Base-by-base conservation (phyloP, 2,797 vertebrate species). In the Chelmon rostratus region DNA sequence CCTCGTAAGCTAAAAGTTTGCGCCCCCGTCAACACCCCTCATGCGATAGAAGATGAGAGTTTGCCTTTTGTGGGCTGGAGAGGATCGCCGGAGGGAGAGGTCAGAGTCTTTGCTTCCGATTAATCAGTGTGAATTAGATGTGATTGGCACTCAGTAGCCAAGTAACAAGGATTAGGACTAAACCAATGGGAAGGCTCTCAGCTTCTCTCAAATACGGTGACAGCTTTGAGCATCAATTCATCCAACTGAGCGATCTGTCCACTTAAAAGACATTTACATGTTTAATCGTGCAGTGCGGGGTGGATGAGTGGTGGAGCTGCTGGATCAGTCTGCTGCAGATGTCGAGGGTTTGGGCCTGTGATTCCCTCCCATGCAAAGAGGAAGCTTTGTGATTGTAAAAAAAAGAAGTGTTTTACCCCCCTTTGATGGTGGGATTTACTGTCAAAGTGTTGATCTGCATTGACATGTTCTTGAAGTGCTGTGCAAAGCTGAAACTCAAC, bases 401-500 rank as follows among this genome's bases (percentile, higher is more conserved):
- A 75, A 69, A 69, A 75, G 15, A 65, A 82, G 79, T 44, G 66
- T 73, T 78, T 76, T 44, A 37, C 21, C 44, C 35, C 19, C 38
- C 33, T 81, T 89, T 86, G 83, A 88, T 78, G 77, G 77, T 77
- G 19, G 69, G 72, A 83, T 88, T 91, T 87, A 86, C 87, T 90
- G 88, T 87, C 88, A 87, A 78, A 91, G 77, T 83, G 68, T 58
- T 87, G 86, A 89, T 89, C 83, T 82, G 73, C 90, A 79, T 79
- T 85, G 90, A 91, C 82, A 62, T 67, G 84, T 75, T 88, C 82
- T 72, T 86, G 83, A 89, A 87, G 86, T 83, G 68, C 83, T 50
- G 6, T 57, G 83, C 70, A 79, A 83, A 84, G 80, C 86, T 86
- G 85, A 79, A 89, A 86, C 83, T 69, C 75, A 77, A 85, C 83